These are phyloP conservation scores for Saturnia pavonia DNA, from an alignment of 2,888 invertebrate genomes.

Conservation along the genomic window DNA sequence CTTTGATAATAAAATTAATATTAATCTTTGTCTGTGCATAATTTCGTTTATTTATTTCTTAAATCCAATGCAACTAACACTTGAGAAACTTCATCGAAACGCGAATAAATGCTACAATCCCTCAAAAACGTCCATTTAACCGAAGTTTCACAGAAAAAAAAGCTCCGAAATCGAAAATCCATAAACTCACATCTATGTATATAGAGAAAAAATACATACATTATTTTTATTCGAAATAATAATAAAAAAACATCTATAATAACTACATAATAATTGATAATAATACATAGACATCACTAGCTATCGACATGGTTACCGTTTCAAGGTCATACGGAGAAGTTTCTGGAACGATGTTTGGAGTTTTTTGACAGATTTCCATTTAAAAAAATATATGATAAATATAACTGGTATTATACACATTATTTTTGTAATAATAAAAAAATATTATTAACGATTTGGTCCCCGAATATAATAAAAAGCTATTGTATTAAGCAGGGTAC, in stretches of 20 bases:
- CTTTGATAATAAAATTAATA: not conserved
- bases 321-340: conserved; percentile 1
- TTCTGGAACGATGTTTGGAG: conserved; percentile 4
- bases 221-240: conserved; percentile 47
- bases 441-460: not conserved
- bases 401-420: no score
- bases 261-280: conserved; percentile 52
- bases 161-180: not conserved
- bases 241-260: conserved; percentile 36
- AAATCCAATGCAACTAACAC: not conserved
- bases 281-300: conserved; percentile 54
- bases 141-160: not conserved
- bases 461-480: not conserved
- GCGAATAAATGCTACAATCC: conserved; percentile 1
- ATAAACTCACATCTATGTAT: conserved; percentile 2
- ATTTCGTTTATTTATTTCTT: not conserved
- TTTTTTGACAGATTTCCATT: not conserved
- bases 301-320: conserved; percentile 23
- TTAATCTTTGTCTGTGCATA: not conserved
- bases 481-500: not conserved
- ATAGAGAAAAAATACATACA: conserved; percentile 28
- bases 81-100: not conserved
- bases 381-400: not conserved
- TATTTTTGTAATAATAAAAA: not conserved
- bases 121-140: not conserved